Conservation (phyloP, 2,113 vertebrate genomes). For the Actinemys pallida region DNA sequence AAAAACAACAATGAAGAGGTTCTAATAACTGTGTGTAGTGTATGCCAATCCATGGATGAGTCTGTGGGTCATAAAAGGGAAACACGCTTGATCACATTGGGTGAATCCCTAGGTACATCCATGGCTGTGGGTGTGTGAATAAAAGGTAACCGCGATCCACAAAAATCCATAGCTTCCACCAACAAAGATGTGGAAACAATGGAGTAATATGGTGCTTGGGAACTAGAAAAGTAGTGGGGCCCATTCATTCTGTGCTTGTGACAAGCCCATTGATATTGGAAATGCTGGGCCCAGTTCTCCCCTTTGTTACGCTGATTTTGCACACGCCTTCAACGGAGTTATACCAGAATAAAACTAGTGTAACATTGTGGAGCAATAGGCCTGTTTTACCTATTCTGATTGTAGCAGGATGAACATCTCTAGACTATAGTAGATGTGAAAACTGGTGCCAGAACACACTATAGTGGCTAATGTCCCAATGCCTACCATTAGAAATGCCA, state of each 20-base stretch:
- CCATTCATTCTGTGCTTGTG: rapidly evolving
- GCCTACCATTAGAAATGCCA: not conserved
- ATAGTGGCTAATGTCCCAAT: not conserved
- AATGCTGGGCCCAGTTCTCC: not conserved
- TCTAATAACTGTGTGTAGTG: not conserved
- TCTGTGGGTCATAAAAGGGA: not conserved
- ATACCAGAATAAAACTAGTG: rapidly evolving
- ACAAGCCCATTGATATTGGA: rapidly evolving
- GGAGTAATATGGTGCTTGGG: not conserved
- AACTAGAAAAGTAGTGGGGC: not conserved
- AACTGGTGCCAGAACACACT: rapidly evolving
- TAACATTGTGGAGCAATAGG: rapidly evolving
- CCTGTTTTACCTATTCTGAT: rapidly evolving
- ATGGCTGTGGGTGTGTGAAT: not conserved
- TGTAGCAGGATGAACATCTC: rapidly evolving
- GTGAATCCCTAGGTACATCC: not conserved
- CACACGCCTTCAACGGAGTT: not conserved
- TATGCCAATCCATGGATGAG: not conserved
- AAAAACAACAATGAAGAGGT: not conserved
- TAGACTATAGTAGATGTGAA: rapidly evolving
- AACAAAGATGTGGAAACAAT: rapidly evolving
- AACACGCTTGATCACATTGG: not conserved
- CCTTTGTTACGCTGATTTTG: rapidly evolving
- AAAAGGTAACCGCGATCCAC: rapidly evolving
- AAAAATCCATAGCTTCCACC: rapidly evolving